Percentiles rank a stretch among this genome's conserved stretches.
Evolutionary conservation across 2,797 vertebrate species (phyloP).

Genomic region (Perodicticus potto): DNA sequence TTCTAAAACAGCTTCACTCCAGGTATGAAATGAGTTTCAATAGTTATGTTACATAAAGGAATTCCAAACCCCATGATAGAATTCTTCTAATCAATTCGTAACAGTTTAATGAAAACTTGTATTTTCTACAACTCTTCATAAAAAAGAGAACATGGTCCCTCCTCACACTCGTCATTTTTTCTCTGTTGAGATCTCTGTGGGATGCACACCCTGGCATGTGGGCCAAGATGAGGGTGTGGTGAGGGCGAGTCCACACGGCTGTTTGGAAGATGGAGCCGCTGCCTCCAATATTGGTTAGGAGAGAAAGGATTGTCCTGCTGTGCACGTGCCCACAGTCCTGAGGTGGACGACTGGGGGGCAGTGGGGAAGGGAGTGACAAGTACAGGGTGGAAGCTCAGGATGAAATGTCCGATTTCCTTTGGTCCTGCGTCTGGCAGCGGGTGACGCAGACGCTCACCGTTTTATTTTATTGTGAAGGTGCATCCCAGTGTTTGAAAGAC

Average conservation of each 20-base stretch:
- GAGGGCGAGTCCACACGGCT: fast-evolving
- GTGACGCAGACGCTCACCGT: too few species aligned
- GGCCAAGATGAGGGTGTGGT: neutral
- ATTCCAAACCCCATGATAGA: neutral
- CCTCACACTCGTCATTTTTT: neutral
- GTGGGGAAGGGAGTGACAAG: too few species aligned
- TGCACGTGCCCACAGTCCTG: neutral
- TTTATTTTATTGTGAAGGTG: too few species aligned
- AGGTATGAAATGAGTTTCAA: conserved; percentile 25
- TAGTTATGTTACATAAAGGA: neutral
- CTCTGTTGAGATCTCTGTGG: neutral
- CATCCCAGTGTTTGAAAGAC: too few species aligned
- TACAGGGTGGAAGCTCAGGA: too few species aligned
- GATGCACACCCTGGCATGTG: neutral
- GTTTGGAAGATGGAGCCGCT: neutral
- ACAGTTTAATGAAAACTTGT: conserved; percentile 26
- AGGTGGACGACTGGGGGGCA: neutral
- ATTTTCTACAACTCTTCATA: conserved; percentile 1
- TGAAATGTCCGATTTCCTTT: too few species aligned
- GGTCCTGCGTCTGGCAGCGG: too few species aligned
- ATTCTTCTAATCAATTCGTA: neutral
- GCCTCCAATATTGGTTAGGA: neutral
- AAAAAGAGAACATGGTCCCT: neutral
- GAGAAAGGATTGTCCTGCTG: neutral
- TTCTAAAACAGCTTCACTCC: conserved; percentile 33